Conservation (phyloP, 2,113 vertebrate species). For the Clarias magur region DNA sequence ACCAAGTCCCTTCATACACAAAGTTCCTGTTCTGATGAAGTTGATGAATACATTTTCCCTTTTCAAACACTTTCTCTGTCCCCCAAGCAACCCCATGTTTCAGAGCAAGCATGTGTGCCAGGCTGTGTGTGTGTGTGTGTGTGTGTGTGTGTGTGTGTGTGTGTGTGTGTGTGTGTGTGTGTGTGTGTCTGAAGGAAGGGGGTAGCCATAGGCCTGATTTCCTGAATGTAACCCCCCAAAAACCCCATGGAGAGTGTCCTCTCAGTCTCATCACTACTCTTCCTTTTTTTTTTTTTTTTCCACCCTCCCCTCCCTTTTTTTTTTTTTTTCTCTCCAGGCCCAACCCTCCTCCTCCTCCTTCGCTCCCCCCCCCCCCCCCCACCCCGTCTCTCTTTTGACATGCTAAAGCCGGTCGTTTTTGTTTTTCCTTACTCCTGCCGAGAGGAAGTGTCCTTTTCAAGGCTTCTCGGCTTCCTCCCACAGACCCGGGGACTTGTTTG, state of each 20-base stretch:
- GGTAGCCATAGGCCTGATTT: conserved; percentile 69
- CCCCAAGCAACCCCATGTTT: conserved; percentile 73
- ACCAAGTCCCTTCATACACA: neutral
- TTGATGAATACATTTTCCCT: conserved; percentile 34
- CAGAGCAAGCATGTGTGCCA: conserved; percentile 68
- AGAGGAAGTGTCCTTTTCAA: conserved; percentile 81
- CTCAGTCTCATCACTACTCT: conserved; percentile 59
- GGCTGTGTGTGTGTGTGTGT: conserved; percentile 48
- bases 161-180: conserved; percentile 59
- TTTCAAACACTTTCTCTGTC: conserved; percentile 56
- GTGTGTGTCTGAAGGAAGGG: conserved; percentile 39
- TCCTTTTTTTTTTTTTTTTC: conserved; percentile 31
- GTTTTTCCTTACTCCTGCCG: conserved; percentile 76
- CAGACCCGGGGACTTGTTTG: conserved; percentile 72
- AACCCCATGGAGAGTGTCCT: conserved; percentile 68
- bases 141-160: conserved; percentile 42
- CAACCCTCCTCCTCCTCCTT: too few relatives aligned
- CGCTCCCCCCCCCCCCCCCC: conserved; percentile 48
- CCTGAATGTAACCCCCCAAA: conserved; percentile 65
- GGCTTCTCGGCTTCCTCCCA: conserved; percentile 70
- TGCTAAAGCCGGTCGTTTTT: conserved; percentile 81
- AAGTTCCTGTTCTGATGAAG: conserved; percentile 16
- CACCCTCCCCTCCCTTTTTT: conserved; percentile 54
- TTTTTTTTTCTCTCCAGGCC: conserved; percentile 63
- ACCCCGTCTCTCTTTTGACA: conserved; percentile 72